Evolutionary conservation across 2,888 invertebrate genomes (phyloP).

Genomic region (Cheilosia scutellata): DNA sequence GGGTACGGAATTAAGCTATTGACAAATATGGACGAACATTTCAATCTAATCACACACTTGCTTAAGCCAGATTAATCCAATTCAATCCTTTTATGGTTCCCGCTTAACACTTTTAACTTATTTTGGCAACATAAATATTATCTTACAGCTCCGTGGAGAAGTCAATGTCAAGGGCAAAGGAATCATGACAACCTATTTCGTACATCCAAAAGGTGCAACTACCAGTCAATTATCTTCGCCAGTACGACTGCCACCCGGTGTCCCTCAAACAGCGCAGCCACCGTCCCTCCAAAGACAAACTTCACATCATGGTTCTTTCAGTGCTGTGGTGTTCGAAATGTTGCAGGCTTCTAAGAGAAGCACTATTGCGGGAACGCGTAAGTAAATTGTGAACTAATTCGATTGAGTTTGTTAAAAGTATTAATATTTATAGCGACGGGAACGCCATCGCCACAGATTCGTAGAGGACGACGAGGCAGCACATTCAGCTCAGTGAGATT

Average conservation of each 20-base stretch:
- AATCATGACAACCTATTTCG: conserved; percentile 97
- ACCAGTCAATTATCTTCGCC: conserved; percentile 82
- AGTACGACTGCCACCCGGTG: conserved; percentile 81
- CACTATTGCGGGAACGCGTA: conserved; percentile 83
- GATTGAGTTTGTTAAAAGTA: background rate
- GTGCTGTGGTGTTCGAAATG: conserved; percentile 95
- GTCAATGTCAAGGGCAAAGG: conserved; percentile 98
- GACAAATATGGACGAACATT: no score
- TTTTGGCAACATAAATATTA: background rate
- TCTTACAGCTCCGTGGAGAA: conserved; percentile 90
- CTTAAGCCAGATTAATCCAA: no score
- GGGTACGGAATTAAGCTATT: no score
- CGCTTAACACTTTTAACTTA: background rate
- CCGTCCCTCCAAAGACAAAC: conserved; percentile 88
- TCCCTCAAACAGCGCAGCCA: conserved; percentile 85
- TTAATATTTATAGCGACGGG: conserved; percentile 80
- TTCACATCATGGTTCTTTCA: conserved; percentile 91
- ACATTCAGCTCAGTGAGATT: conserved; percentile 86
- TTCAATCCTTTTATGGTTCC: no score
- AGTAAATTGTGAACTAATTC: conserved; percentile 69
- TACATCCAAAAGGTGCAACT: conserved; percentile 86
- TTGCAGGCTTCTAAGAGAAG: conserved; percentile 88
- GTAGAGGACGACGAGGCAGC: conserved; percentile 83
- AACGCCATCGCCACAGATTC: conserved; percentile 84
- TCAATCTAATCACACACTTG: background rate